Base-by-base conservation (phyloP, 2,113 vertebrate species). In the Mus musculus region DNA sequence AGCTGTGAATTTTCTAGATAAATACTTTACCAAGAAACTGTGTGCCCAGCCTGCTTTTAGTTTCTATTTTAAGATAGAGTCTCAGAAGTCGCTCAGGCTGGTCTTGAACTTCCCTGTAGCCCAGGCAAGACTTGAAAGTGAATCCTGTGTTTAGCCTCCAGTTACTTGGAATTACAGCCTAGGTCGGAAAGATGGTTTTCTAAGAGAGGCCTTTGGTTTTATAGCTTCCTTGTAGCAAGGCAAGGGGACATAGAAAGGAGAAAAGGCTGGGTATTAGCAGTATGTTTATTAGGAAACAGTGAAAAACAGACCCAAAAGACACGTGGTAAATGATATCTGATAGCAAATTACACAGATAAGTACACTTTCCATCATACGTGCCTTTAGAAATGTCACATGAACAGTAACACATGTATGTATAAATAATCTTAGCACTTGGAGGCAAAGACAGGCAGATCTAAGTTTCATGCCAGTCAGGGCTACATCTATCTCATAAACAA, bases 331-430 rank as follows among this genome's bases (percentile, higher is more conserved):
- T 1, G 19, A 28, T 52, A 63, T 5, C 16, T 52, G 36, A 71
- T 81, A 30, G 9, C 42, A 52, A 20, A n/a, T n/a, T 71, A 72
- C 89, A 82, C 2, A 88, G 61, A 67, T 49, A 71, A 95, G 26
- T 63, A 54, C 2, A 92, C 33, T 88, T 78, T 20, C 42, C 42
- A 42, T 42, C 42, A 42, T 42, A 42, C 3, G 42, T 42, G 42
- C 42, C 42, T 93, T 92, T 63, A 95, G 33, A 85, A 71, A 84
- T 88, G 46, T 78, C 75, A 88, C 52, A 81, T n/a, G n/a, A 39
- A 39, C 20, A 52, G 67, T 11, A 63, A 75, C 67, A 69, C 33
- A 36, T 69, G 13, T 33, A 67, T 67, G 65, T 33, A 30, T 69
- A 46, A 65, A 49, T 67, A 67, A 85, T 42, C 59, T 85, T 85